These are phyloP conservation scores for Lasioglossum vierecki DNA, from an alignment of 2,888 invertebrate genomes.

Conservation along the genomic window DNA sequence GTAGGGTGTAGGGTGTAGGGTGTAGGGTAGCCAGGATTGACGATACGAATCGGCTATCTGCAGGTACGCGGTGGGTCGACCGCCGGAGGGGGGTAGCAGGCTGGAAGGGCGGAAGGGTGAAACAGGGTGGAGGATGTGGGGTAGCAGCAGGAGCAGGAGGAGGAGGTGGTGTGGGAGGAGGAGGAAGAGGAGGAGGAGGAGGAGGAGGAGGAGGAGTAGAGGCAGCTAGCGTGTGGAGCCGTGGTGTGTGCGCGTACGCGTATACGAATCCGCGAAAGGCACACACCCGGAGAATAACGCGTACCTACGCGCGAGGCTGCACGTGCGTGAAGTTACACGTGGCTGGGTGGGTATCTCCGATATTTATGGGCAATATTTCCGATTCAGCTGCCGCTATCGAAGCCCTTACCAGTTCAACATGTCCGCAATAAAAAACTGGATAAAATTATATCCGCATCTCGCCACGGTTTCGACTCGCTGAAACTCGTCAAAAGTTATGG, in stretches of 20 bases:
- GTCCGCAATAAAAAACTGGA: conserved; percentile 83
- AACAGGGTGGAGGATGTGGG: not conserved
- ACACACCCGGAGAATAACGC: conserved; percentile 27
- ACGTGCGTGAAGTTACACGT: conserved; percentile 72
- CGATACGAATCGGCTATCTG: conserved; percentile 76
- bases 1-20: conserved; percentile 30
- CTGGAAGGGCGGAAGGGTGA: not conserved
- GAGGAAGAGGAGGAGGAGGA: not conserved
- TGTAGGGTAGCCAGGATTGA: conserved; percentile 71
- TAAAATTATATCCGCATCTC: conserved; percentile 83
- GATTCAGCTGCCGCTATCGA: conserved; percentile 83
- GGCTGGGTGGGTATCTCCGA: conserved; percentile 80
- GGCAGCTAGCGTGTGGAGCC: conserved; percentile 38
- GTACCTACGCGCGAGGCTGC: conserved; percentile 60
- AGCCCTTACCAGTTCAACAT: conserved; percentile 83
- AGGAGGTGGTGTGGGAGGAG: conserved; percentile 9
- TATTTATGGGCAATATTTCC: conserved; percentile 84
- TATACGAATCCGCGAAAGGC: conserved; percentile 30
- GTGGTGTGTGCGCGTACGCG: conserved; percentile 25
- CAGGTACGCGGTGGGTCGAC: conserved; percentile 65
- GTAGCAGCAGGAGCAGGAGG: conserved; percentile 14
- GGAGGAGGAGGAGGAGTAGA: conserved; percentile 11
- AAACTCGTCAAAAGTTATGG: conserved; percentile 82
- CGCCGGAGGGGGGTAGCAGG: conserved; percentile 1
- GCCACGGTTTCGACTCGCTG: conserved; percentile 78